Conservation (phyloP, 2,888 invertebrate species). For the Cecidostiba fungosa region DNA sequence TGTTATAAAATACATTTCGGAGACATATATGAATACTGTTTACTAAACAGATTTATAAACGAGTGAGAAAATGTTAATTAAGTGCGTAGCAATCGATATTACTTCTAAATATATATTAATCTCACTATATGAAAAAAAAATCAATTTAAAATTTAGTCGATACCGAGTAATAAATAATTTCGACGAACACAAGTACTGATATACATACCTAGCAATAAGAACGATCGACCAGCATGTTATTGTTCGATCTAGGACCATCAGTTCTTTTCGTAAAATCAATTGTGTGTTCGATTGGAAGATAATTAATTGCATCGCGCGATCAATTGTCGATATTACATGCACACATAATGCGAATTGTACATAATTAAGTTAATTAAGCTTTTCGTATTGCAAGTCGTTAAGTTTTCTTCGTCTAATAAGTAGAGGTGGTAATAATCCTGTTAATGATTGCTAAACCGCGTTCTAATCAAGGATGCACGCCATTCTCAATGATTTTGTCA, state of each 20-base stretch:
- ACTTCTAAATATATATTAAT: constrained; percentile 31
- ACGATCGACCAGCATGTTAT: constrained; percentile 48
- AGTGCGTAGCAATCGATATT: constrained; percentile 29
- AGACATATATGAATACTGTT: not conserved
- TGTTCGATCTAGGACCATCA: constrained; percentile 39
- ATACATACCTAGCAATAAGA: constrained; percentile 34
- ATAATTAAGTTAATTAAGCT: constrained; percentile 53
- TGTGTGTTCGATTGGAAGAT: constrained; percentile 45
- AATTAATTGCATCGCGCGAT: constrained; percentile 43
- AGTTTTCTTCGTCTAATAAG: constrained; percentile 40
- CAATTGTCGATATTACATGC: constrained; percentile 29
- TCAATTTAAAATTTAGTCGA: constrained; percentile 34
- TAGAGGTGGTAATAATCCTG: constrained; percentile 41
- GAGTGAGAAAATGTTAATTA: constrained; percentile 45
- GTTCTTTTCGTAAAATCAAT: constrained; percentile 28
- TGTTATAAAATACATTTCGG: not conserved
- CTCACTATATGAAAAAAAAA: constrained; percentile 16
- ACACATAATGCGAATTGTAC: constrained; percentile 59
- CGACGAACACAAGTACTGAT: constrained; percentile 26
- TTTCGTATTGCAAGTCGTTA: constrained; percentile 34
- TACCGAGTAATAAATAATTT: constrained; percentile 24
- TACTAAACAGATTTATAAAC: constrained; percentile 14
- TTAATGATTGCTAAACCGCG: constrained; percentile 36
- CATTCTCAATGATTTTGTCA: constrained; percentile 60
- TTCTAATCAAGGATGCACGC: constrained; percentile 24